Conservation (phyloP, 2,797 vertebrate species). For the Loriculus beryllinus region DNA sequence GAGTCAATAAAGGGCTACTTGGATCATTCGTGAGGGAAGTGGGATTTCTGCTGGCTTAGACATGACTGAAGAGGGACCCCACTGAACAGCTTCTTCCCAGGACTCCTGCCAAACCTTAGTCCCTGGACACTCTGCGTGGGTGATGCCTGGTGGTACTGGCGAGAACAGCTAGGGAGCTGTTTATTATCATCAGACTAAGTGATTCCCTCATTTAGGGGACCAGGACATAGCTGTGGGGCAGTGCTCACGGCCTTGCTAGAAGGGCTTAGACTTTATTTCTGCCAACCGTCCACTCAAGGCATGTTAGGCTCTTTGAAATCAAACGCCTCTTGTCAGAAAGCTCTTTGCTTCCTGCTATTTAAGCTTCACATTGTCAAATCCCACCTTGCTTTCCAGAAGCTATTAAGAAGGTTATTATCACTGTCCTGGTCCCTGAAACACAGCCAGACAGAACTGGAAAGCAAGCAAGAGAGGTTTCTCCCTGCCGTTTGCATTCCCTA, state of each 20-base stretch:
- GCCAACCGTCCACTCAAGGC: not conserved
- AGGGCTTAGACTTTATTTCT: not conserved
- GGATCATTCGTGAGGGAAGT: not conserved
- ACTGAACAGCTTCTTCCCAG: not conserved
- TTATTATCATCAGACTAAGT: not conserved
- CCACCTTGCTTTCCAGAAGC: slow-evolving; percentile 48
- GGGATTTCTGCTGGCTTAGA: slow-evolving; percentile 11
- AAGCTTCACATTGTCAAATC: slow-evolving; percentile 14
- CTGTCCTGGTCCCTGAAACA: slow-evolving; percentile 26
- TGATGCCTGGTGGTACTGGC: rapidly evolving
- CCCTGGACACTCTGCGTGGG: not conserved
- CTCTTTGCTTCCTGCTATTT: not conserved
- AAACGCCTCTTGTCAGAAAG: not conserved
- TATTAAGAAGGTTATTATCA: slow-evolving; percentile 32
- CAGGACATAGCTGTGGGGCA: not conserved
- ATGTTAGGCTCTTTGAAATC: not conserved
- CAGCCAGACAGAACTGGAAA: slow-evolving; percentile 22
- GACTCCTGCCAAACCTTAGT: not conserved
- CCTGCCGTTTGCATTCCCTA: not conserved
- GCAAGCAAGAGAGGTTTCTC: not conserved
- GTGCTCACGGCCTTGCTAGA: not conserved
- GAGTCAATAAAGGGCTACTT: not conserved
- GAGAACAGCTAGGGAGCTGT: not conserved
- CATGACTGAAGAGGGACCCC: not conserved
- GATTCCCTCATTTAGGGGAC: not conserved